These are phyloP conservation scores for Plestiodon gilberti DNA, from an alignment of 2,113 vertebrate genomes.

Conservation along the genomic window DNA sequence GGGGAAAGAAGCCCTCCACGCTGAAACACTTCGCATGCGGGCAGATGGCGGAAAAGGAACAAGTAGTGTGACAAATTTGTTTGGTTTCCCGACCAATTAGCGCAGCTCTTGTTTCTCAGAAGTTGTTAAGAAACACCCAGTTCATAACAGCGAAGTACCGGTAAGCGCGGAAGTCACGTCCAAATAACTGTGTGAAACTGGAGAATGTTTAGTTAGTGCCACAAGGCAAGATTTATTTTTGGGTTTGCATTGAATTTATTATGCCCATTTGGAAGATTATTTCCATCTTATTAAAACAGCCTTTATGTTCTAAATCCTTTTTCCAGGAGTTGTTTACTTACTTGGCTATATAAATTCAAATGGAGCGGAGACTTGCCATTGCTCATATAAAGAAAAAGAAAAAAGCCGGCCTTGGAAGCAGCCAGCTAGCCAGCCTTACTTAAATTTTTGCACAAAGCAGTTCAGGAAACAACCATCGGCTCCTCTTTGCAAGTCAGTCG, in stretches of 20 bases:
- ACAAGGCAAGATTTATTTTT: background rate
- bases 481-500: background rate
- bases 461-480: background rate
- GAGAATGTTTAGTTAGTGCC: background rate
- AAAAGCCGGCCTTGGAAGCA: constrained; percentile 36
- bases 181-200: background rate
- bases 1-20: fast-evolving
- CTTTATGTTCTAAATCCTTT: constrained; percentile 40
- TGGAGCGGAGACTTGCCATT: constrained; percentile 11
- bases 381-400: background rate
- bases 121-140: background rate
- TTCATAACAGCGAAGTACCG: background rate
- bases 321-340: constrained; percentile 44
- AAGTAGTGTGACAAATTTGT: background rate
- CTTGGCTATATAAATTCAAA: constrained; percentile 45
- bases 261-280: constrained; percentile 1
- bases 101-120: background rate
- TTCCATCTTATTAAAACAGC: constrained; percentile 6
- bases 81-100: background rate
- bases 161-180: background rate
- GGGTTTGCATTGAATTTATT: constrained; percentile 14
- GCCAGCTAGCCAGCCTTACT: constrained; percentile 15
- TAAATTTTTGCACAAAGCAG: background rate
- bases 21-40: fast-evolving
- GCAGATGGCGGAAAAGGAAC: background rate